Evolutionary conservation across 2,113 vertebrate species (phyloP).

Genomic region (Pleuronectes platessa): DNA sequence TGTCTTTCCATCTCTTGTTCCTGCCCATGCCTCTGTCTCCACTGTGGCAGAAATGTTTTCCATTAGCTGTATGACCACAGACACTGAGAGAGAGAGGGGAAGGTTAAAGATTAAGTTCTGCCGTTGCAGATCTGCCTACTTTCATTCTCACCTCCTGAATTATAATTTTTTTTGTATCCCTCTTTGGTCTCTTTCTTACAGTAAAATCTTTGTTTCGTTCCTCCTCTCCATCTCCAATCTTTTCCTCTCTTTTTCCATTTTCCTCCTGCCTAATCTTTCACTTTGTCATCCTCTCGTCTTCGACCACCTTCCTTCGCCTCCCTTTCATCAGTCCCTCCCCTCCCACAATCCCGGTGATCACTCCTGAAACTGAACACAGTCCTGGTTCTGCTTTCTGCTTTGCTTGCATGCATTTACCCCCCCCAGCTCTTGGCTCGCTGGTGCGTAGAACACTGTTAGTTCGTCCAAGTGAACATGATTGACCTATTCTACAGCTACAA

Average conservation of each 20-base stretch:
- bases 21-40: constrained; percentile 65
- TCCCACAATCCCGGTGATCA: background rate
- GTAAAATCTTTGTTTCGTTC: constrained; percentile 25
- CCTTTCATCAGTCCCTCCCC: constrained; percentile 8
- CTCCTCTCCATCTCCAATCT: constrained; percentile 4
- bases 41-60: constrained; percentile 82
- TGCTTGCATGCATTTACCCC: background rate
- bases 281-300: constrained; percentile 9
- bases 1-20: constrained; percentile 73
- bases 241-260: constrained; percentile 10
- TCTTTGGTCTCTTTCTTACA: constrained; percentile 16
- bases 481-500: constrained; percentile 52
- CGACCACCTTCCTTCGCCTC: background rate
- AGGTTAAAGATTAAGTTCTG: constrained; percentile 71
- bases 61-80: constrained; percentile 84
- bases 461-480: constrained; percentile 45
- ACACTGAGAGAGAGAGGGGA: constrained; percentile 64
- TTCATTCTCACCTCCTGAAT: constrained; percentile 50
- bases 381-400: constrained; percentile 20
- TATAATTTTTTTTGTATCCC: constrained; percentile 26
- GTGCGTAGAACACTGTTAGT: constrained; percentile 52
- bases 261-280: background rate
- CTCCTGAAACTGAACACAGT: constrained; percentile 33
- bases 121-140: constrained; percentile 64
- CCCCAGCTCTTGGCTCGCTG: constrained; percentile 39